Percentiles rank a stretch among this genome's conserved stretches.
Evolutionary conservation across 2,113 vertebrate genomes (phyloP).

Genomic region (Pyrgilauda ruficollis): DNA sequence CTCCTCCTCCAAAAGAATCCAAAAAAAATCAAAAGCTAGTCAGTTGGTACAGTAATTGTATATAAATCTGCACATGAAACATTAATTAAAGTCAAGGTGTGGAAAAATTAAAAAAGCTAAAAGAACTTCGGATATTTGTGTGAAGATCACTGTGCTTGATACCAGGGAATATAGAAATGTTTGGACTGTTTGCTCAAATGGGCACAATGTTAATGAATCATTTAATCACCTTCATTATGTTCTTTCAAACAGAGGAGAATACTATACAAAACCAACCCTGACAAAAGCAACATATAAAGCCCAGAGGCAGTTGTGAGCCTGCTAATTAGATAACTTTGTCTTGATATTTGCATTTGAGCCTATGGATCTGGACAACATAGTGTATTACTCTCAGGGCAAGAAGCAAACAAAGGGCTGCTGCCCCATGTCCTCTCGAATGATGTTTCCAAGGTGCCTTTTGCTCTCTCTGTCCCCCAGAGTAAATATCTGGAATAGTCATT

Average conservation of each 20-base stretch:
- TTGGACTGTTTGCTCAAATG: slow-evolving; percentile 37
- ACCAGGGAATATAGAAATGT: slow-evolving; percentile 1
- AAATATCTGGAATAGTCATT: background rate
- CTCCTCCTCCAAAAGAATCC: slow-evolving; percentile 5
- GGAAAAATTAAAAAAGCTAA: background rate
- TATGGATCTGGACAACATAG: slow-evolving; percentile 34
- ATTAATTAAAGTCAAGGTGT: slow-evolving; percentile 55
- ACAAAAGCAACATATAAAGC: background rate
- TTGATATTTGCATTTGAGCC: slow-evolving; percentile 47
- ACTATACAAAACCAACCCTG: background rate
- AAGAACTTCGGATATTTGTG: slow-evolving; percentile 27
- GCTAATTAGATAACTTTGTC: slow-evolving; percentile 51
- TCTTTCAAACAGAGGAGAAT: slow-evolving; percentile 17
- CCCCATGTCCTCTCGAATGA: background rate
- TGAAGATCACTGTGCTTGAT: background rate
- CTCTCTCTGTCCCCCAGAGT: background rate
- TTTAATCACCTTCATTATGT: slow-evolving; percentile 40
- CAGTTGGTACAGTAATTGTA: background rate
- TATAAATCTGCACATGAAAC: slow-evolving; percentile 31
- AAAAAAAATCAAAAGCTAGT: slow-evolving; percentile 27
- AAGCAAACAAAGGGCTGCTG: background rate
- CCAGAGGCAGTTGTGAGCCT: slow-evolving; percentile 22
- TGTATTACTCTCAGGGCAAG: slow-evolving; percentile 18
- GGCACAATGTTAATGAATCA: slow-evolving; percentile 37
- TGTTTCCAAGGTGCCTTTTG: background rate